Evolutionary conservation across 2,888 invertebrate species (phyloP).

Genomic region (Plutella xylostella): DNA sequence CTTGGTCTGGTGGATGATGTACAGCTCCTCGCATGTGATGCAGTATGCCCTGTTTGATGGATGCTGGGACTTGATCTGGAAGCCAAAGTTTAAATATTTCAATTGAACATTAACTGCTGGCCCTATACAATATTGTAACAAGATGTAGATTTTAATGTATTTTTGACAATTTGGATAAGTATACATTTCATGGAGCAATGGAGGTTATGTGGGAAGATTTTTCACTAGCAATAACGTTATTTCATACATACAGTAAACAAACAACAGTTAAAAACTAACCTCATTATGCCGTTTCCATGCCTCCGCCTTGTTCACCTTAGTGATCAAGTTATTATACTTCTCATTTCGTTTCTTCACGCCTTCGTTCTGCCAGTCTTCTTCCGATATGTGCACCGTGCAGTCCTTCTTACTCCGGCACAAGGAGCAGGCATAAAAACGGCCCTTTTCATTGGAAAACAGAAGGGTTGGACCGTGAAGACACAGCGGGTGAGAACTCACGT

Average conservation of each 20-base stretch:
- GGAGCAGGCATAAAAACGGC: slow-evolving; percentile 83
- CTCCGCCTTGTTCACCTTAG: slow-evolving; percentile 62
- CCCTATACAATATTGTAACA: no score
- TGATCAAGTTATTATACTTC: slow-evolving; percentile 52
- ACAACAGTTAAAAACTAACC: slow-evolving; percentile 44
- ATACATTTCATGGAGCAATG: neutral
- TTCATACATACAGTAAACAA: no score
- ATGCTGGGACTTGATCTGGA: slow-evolving; percentile 51
- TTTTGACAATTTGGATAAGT: no score
- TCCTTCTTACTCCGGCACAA: slow-evolving; percentile 84
- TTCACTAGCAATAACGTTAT: no score
- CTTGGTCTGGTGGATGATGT: slow-evolving; percentile 37
- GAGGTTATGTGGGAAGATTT: no score
- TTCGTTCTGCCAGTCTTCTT: slow-evolving; percentile 65
- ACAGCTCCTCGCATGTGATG: slow-evolving; percentile 71
- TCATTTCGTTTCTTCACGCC: slow-evolving; percentile 52
- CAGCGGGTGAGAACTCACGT: slow-evolving; percentile 73
- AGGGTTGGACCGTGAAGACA: slow-evolving; percentile 85
- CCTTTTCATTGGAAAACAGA: slow-evolving; percentile 72
- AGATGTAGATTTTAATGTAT: no score
- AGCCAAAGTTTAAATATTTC: slow-evolving; percentile 3
- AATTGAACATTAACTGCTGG: no score
- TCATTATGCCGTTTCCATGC: slow-evolving; percentile 64
- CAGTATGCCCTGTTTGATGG: slow-evolving; percentile 71
- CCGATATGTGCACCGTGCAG: slow-evolving; percentile 77